Percentiles rank a stretch among this genome's conserved stretches.
phyloP scores from a whole-genome alignment of 2,113 vertebrate genomes.

The Seriola rivoliana region DNA sequence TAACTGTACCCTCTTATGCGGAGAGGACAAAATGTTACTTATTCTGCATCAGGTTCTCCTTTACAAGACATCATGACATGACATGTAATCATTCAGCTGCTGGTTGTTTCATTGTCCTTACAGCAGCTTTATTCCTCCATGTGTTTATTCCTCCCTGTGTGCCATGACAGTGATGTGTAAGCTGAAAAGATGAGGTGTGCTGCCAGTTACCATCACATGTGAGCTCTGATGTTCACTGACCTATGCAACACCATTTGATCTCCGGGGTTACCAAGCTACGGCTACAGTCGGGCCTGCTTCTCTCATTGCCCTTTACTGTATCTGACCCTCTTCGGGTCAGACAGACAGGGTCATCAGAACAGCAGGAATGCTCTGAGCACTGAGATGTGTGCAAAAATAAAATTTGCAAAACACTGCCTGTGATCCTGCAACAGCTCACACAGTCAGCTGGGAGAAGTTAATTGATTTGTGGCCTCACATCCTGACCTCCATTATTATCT shows the following conservation, averaged over 20 bases:
- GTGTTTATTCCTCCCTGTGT: background rate
- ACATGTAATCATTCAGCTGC: background rate
- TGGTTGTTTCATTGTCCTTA: background rate
- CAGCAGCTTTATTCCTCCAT: background rate
- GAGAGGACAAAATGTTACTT: background rate
- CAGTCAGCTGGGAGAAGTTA: slow-evolving; percentile 29
- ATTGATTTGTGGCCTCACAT: slow-evolving; percentile 59
- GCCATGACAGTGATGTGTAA: slow-evolving; percentile 11
- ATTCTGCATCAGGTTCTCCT: background rate
- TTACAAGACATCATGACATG: background rate
- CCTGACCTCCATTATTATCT: slow-evolving; percentile 57
- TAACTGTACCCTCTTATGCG: slow-evolving; percentile 2
- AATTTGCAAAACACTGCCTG: background rate
- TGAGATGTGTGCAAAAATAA: slow-evolving; percentile 12
- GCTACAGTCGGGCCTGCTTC: background rate
- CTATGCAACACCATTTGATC: slow-evolving; percentile 55
- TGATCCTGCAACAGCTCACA: background rate
- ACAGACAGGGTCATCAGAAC: background rate
- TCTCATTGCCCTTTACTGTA: slow-evolving; percentile 52
- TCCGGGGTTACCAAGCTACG: slow-evolving; percentile 10
- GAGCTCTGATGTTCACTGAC: slow-evolving; percentile 43
- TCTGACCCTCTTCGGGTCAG: background rate
- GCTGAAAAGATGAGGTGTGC: slow-evolving; percentile 34
- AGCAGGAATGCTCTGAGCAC: slow-evolving; percentile 1
- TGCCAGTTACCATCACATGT: slow-evolving; percentile 28